phyloP scores from a whole-genome alignment of 1,140 invertebrate species.

The Solenopsis invicta region DNA sequence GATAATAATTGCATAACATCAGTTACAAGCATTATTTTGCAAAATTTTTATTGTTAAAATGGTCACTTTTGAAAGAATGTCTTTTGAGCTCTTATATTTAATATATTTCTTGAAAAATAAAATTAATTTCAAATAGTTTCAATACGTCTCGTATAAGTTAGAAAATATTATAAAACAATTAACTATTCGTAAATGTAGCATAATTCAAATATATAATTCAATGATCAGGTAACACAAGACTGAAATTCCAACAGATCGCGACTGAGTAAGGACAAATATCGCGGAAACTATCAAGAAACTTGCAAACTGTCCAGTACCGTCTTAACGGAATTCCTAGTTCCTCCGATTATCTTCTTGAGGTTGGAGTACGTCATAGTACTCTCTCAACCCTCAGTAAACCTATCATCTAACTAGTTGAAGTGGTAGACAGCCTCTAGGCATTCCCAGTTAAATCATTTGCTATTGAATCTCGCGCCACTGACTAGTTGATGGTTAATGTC shows the following conservation, averaged over 20 bases:
- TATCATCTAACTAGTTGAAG: conserved; percentile 43
- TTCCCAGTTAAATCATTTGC: conserved; percentile 58
- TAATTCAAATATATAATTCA: neutral
- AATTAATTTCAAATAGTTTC: neutral
- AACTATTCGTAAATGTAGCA: neutral
- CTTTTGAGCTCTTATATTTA: neutral
- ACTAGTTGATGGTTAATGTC: conserved; percentile 39
- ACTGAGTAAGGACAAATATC: conserved; percentile 14
- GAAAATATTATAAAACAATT: neutral
- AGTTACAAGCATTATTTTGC: too few species aligned
- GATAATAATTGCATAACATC: too few species aligned
- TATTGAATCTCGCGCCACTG: conserved; percentile 43
- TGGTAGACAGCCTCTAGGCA: conserved; percentile 53
- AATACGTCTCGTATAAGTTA: neutral
- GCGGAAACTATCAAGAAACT: conserved; percentile 49
- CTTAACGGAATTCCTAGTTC: conserved; percentile 46
- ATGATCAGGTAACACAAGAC: neutral
- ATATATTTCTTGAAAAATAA: neutral
- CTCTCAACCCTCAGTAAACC: conserved; percentile 31
- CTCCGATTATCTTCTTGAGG: conserved; percentile 61
- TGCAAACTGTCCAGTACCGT: conserved; percentile 41
- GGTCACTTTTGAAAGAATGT: too few species aligned
- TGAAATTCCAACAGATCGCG: neutral
- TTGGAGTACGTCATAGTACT: conserved; percentile 50
- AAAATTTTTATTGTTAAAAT: too few species aligned